Percentiles rank a stretch among this genome's conserved stretches.
phyloP scores from a whole-genome alignment of 2,113 vertebrate species.

The Cercopithecus mona region DNA sequence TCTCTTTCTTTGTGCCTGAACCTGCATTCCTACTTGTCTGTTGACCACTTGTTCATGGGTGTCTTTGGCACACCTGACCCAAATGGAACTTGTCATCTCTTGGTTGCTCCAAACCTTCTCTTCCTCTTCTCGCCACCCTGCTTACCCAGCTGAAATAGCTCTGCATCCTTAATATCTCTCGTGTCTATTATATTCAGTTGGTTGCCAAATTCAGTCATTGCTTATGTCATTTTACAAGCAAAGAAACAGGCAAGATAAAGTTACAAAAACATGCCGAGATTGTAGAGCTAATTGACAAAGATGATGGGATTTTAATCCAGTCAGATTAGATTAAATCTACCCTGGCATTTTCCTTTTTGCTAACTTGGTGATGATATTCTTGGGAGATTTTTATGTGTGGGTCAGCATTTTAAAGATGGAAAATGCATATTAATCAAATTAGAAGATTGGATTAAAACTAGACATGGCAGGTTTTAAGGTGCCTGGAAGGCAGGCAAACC shows the following conservation, averaged over 20 bases:
- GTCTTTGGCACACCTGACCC: neutral
- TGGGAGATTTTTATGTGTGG: slow-evolving; percentile 36
- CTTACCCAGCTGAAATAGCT: neutral
- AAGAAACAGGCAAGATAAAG: neutral
- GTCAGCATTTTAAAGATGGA: slow-evolving; percentile 54
- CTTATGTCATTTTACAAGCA: neutral
- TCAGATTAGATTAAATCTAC: slow-evolving; percentile 48
- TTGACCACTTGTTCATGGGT: neutral
- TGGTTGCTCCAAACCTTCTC: neutral
- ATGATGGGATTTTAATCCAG: slow-evolving; percentile 25
- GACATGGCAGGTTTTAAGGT: slow-evolving; percentile 4
- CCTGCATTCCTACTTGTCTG: neutral
- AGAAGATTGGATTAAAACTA: slow-evolving; percentile 62
- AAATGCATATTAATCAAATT: slow-evolving; percentile 70
- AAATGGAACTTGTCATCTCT: neutral
- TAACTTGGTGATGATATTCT: slow-evolving; percentile 54
- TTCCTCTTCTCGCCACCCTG: neutral
- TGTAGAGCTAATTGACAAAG: slow-evolving; percentile 6
- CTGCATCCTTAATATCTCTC: neutral
- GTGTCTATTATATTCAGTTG: neutral
- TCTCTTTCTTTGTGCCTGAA: neutral
- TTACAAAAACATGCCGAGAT: slow-evolving; percentile 42
- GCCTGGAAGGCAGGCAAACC: neutral
- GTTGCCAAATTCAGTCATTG: neutral
- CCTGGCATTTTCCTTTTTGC: slow-evolving; percentile 27